These are phyloP conservation scores for Tolmerus cingulatus DNA, from an alignment of 2,888 invertebrate species.

Conservation along the genomic window DNA sequence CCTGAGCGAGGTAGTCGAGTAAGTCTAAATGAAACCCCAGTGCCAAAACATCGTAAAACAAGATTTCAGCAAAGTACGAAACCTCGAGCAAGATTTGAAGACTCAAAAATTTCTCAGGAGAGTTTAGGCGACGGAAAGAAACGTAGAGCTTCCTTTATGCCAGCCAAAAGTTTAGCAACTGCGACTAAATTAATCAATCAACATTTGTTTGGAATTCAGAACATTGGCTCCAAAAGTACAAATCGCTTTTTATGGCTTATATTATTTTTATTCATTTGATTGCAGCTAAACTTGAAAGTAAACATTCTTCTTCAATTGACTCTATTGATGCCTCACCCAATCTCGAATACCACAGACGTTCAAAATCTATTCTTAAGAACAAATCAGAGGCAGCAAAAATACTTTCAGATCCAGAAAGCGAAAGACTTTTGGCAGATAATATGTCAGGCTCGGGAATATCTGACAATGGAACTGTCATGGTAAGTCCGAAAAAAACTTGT, in stretches of 20 bases:
- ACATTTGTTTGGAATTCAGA: constrained; percentile 74
- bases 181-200: constrained; percentile 78
- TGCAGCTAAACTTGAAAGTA: constrained; percentile 66
- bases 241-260: neutral
- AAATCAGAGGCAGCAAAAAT: constrained; percentile 72
- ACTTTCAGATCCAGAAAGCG: constrained; percentile 75
- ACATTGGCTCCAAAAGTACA: constrained; percentile 62
- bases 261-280: neutral
- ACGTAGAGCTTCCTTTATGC: constrained; percentile 68
- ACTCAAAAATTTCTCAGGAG: constrained; percentile 66
- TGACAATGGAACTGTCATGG: constrained; percentile 65
- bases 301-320: constrained; percentile 74
- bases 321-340: constrained; percentile 74
- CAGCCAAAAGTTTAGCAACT: constrained; percentile 73
- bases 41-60: constrained; percentile 85
- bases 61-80: constrained; percentile 77
- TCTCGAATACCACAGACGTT: constrained; percentile 72
- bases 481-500: constrained; percentile 45
- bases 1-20: constrained; percentile 66
- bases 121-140: constrained; percentile 63
- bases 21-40: constrained; percentile 71
- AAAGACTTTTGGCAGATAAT: constrained; percentile 75
- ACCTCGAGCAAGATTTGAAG: constrained; percentile 65
- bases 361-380: constrained; percentile 78
- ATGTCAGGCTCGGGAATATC: constrained; percentile 68